Evolutionary conservation across 2,797 vertebrate genomes (phyloP).

Genomic region (Bradypodion ventrale): DNA sequence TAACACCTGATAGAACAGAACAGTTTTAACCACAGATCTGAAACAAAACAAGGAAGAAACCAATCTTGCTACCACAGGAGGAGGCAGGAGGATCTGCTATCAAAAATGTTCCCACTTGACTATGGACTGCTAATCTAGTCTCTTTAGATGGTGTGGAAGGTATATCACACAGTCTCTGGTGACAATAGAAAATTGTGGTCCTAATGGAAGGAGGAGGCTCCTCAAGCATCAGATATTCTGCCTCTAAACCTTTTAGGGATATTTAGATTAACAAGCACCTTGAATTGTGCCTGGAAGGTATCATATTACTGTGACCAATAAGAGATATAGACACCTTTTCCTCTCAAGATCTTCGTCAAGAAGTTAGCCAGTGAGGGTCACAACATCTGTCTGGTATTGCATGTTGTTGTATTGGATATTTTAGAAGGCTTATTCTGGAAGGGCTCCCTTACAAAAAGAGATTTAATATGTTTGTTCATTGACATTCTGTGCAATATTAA

Average conservation of each 20-base stretch:
- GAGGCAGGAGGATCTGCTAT: neutral
- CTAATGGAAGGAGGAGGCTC: neutral
- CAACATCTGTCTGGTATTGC: neutral
- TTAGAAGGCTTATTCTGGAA: neutral
- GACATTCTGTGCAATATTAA: too few species aligned
- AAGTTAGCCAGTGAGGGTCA: too few species aligned
- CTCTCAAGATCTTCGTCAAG: too few species aligned
- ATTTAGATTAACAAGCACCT: neutral
- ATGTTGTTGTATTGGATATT: neutral
- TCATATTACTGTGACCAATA: too few species aligned
- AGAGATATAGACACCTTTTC: too few species aligned
- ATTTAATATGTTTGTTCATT: too few species aligned
- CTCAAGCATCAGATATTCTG: neutral
- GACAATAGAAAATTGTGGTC: neutral
- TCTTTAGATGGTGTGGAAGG: neutral
- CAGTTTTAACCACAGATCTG: neutral
- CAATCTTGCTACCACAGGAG: neutral
- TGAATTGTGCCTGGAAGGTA: neutral
- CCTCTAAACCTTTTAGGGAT: neutral
- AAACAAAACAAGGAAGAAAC: neutral
- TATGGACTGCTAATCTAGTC: neutral
- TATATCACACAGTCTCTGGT: neutral
- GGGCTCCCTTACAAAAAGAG: too few species aligned
- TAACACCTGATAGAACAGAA: neutral
- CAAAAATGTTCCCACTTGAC: neutral